Percentiles rank a stretch among this genome's conserved stretches.
These are phyloP conservation scores for Drosophila kambysellisi DNA, from an alignment of 2,888 invertebrate genomes.

Conservation along the genomic window DNA sequence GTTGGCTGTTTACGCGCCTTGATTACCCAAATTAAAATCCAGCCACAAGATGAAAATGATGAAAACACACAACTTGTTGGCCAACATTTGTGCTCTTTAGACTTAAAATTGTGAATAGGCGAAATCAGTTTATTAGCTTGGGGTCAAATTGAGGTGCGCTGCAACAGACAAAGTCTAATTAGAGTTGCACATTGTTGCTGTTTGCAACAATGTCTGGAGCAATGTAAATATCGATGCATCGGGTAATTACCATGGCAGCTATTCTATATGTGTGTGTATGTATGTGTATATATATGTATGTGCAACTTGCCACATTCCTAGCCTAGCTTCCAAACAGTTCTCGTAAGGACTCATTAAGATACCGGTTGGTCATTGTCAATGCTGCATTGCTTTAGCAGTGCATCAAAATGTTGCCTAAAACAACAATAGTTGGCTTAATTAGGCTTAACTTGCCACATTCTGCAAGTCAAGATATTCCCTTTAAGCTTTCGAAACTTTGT, in stretches of 20 bases:
- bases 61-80: constrained; percentile 2
- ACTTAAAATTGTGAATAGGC: background rate
- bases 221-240: constrained; percentile 17
- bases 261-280: background rate
- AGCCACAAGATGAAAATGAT: constrained; percentile 24
- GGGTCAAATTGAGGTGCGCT: constrained; percentile 1
- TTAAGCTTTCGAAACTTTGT: background rate
- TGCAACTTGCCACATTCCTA: constrained; percentile 1
- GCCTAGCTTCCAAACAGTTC: no score
- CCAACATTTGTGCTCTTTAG: background rate
- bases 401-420: background rate
- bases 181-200: background rate
- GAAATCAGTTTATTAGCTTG: constrained; percentile 17
- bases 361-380: background rate
- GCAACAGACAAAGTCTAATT: constrained; percentile 18
- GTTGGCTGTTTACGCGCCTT: constrained; percentile 34
- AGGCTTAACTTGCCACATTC: background rate
- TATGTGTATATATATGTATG: no score
- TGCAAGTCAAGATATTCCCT: background rate
- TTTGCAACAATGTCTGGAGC: constrained; percentile 5
- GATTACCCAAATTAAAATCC: constrained; percentile 65
- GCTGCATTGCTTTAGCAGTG: background rate
- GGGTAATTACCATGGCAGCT: background rate
- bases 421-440: background rate
- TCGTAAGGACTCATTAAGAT: constrained; percentile 4